These are phyloP conservation scores for Hipparchia sbordonii DNA, from an alignment of 2,888 invertebrate species.

Conservation along the genomic window DNA sequence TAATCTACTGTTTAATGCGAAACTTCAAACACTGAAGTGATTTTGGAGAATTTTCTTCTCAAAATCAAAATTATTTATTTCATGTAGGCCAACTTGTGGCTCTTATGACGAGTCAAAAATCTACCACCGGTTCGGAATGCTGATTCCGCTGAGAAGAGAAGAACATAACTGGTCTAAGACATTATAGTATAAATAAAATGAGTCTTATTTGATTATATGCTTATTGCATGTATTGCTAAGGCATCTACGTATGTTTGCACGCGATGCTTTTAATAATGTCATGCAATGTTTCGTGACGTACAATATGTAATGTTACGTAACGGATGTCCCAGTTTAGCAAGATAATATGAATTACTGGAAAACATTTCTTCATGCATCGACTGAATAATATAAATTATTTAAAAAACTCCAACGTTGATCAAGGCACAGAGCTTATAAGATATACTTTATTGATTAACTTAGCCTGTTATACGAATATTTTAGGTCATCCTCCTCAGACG, in stretches of 20 bases:
- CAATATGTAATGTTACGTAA: conserved; percentile 1
- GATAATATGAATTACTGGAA: conserved; percentile 7
- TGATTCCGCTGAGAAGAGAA: too few species aligned
- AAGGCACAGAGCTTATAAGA: neutral
- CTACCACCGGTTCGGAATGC: too few species aligned
- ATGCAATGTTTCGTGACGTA: conserved; percentile 23
- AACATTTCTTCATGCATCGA: neutral
- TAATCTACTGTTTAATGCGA: too few species aligned
- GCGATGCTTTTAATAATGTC: conserved; percentile 17
- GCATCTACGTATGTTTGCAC: conserved; percentile 8
- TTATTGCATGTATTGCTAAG: conserved; percentile 4
- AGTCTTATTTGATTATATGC: neutral
- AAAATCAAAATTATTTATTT: too few species aligned
- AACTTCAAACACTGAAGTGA: too few species aligned
- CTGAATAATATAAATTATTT: neutral
- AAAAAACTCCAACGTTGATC: neutral
- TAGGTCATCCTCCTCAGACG: too few species aligned
- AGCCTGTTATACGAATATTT: neutral
- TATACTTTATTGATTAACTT: neutral
- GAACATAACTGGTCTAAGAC: too few species aligned
- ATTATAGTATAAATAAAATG: too few species aligned
- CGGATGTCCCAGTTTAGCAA: conserved; percentile 14
- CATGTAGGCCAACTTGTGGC: too few species aligned
- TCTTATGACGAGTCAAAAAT: too few species aligned
- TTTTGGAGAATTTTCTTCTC: too few species aligned